Evolutionary conservation across 2,797 vertebrate species (phyloP).

Genomic region (Coracias cyanogaster): DNA sequence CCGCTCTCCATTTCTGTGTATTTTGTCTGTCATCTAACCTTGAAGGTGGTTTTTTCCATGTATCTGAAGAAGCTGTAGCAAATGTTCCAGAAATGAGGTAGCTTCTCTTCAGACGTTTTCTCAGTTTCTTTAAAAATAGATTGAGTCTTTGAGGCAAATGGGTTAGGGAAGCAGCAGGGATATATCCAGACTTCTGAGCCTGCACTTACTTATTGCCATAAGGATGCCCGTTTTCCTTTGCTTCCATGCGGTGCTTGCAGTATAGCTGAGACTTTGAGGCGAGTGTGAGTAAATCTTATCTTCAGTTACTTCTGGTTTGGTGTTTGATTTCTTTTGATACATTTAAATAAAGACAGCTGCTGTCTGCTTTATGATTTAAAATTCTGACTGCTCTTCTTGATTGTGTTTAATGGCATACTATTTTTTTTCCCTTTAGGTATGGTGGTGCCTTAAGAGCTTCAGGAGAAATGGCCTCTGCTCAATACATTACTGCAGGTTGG

Average conservation of each 20-base stretch:
- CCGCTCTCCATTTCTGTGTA: background rate
- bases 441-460: conserved; percentile 95
- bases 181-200: background rate
- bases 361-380: background rate
- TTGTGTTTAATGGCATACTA: background rate
- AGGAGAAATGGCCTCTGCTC: conserved; percentile 94
- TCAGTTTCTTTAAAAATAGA: background rate
- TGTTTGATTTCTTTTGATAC: background rate
- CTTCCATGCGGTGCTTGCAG: background rate
- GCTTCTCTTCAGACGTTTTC: background rate
- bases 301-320: background rate
- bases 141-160: background rate
- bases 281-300: background rate
- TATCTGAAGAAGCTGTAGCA: background rate
- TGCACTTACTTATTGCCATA: background rate
- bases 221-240: background rate
- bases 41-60: rapidly evolving
- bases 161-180: background rate
- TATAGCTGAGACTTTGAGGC: background rate
- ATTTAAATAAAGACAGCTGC: background rate
- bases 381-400: background rate
- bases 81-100: background rate
- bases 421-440: conserved; percentile 83
- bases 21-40: background rate
- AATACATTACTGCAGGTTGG: conserved; percentile 98